A percentile compares a stretch with the other conserved stretches of the same genome.
These are phyloP conservation scores for Heliconius erato DNA, from an alignment of 2,888 invertebrate species.

Conservation along the genomic window DNA sequence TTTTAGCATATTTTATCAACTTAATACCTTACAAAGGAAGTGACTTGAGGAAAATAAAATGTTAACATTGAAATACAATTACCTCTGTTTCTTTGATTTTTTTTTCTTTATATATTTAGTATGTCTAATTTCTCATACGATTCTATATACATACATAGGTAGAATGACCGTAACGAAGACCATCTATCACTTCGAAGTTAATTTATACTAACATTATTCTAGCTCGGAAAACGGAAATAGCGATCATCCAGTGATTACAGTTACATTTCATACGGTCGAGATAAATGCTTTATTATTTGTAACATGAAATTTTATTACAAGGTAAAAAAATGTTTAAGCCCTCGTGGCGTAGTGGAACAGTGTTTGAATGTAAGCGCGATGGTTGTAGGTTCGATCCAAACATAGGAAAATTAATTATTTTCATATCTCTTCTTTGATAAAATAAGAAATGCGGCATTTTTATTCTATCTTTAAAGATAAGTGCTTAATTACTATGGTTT, in stretches of 20 bases:
- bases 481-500: too few relatives aligned
- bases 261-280: background rate
- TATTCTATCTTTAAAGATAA: too few relatives aligned
- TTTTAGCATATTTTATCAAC: background rate
- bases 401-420: too few relatives aligned
- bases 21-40: too few relatives aligned
- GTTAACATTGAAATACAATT: too few relatives aligned
- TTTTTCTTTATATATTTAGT: background rate
- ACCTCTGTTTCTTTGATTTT: too few relatives aligned
- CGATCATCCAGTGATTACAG: constrained; percentile 8
- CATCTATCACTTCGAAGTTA: constrained; percentile 10
- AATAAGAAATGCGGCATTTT: too few relatives aligned
- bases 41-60: too few relatives aligned
- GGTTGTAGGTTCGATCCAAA: too few relatives aligned
- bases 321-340: background rate
- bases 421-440: too few relatives aligned
- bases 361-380: too few relatives aligned
- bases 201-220: constrained; percentile 16
- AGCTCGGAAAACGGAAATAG: constrained; percentile 2
- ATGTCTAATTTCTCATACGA: background rate
- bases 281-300: background rate
- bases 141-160: background rate
- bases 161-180: background rate
- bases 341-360: too few relatives aligned
- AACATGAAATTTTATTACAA: background rate